Evolutionary conservation across 2,888 invertebrate genomes (phyloP), one percentile per base, ranked within the genome.

Genomic region (Actias luna): DNA sequence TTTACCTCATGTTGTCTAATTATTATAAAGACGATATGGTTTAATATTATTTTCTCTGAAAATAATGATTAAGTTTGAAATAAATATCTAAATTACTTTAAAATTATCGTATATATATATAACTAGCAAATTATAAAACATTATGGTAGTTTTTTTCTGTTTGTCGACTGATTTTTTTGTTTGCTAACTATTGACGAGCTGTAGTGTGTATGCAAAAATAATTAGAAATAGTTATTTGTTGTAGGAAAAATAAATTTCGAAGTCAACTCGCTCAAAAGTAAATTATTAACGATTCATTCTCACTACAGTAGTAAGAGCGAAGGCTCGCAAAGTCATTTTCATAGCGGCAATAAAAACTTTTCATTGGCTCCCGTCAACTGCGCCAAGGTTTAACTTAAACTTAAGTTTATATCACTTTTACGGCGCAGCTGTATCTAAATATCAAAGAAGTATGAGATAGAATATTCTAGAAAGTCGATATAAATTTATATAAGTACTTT

Each of bases 321-420:
- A 42, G 65, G 67, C 72, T 67, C 69, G 74, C 73, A 70, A 73
- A 76, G 76, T 76, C 76, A 79, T 75, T 87, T 88, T 86, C 85
- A 86, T 84, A 72, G 83, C 77, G 58, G 81, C 76, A 80, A 79
- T 89, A 87, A 89, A 90, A 89, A 87, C 75, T 87, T 88, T 88
- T 87, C 87, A 88, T 87, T 87, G 84, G 82, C 79, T 70, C 74
- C 77, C 80, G 83, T 83, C 72, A 74, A 74, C 74, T 71, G 70
- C 64, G 73, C 71, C 70, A 69, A 74, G 79, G 79, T 76, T 77
- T 76, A 78, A 79, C 74, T 79, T 76, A 74, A 80, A 79, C 75
- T 83, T 78, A 79, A 83, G 79, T 85, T 85, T 85, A 86, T 83
- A 82, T 86, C 73, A 71, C 72, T 83, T 89, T 89, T 87, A 89